Evolutionary conservation across 1,140 invertebrate genomes (phyloP).

Genomic region (Drosophila fuyamai): DNA sequence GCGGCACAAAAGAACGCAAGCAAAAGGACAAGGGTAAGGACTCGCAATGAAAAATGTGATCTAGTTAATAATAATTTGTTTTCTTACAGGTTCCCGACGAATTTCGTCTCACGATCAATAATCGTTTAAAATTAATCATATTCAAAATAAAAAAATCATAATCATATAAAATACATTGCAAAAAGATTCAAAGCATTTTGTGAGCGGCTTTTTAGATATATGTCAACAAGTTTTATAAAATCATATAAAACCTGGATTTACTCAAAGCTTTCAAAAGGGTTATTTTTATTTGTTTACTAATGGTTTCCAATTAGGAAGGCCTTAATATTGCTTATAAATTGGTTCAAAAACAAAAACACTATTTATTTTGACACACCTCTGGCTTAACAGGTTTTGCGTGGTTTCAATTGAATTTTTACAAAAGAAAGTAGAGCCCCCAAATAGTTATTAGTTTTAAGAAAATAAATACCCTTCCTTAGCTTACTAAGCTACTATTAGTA

Average conservation of each 20-base stretch:
- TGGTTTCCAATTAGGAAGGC: neutral
- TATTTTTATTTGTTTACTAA: neutral
- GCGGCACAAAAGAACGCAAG: conserved; percentile 72
- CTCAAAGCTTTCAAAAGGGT: conserved; percentile 29
- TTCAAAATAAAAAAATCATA: neutral
- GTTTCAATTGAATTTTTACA: too few species aligned
- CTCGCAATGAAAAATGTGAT: neutral
- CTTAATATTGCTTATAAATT: too few species aligned
- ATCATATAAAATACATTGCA: neutral
- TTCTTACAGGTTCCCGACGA: conserved; percentile 45
- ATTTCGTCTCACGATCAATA: conserved; percentile 25
- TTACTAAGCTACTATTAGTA: too few species aligned
- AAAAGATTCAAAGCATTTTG: conserved; percentile 23
- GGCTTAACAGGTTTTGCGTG: too few species aligned
- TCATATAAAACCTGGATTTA: conserved; percentile 18
- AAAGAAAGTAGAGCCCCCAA: too few species aligned
- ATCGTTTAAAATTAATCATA: conserved; percentile 7
- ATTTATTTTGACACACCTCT: too few species aligned
- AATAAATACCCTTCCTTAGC: too few species aligned
- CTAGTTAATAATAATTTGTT: neutral
- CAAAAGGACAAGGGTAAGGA: conserved; percentile 77
- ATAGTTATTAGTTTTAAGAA: too few species aligned
- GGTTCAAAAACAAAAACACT: too few species aligned
- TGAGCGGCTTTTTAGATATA: conserved; percentile 36
- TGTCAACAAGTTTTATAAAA: conserved; percentile 44